Base-by-base conservation (phyloP, 2,797 vertebrate genomes). In the Chelon auratus region DNA sequence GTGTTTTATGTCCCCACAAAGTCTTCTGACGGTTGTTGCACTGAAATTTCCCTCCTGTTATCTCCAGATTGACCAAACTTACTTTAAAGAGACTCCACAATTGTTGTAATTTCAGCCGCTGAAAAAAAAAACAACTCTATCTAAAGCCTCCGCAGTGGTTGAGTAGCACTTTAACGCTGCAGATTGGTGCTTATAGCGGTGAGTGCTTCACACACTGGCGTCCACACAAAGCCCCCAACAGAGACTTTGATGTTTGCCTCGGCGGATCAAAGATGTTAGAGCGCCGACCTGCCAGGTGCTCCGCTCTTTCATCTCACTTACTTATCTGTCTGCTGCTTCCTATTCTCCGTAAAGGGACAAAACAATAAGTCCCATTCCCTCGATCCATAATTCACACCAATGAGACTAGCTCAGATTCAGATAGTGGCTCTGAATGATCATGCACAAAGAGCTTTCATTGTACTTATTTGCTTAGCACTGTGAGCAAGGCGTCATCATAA, bases 221-320 rank as follows among this genome's bases (percentile, higher is more conserved):
- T 81, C 78, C 80, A 48, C 79, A 89, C 89, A 89, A 84, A 92
- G 78, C 80, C 66, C 62, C 87, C 84, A 61, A 71, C 62, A n/a
- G 82, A 75, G 77, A 45, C 88, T 93, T 93, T 93, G 90, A 93
- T 93, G 90, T 89, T 81, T 62, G 63, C 76, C 82, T 87, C 78
- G 5, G 80, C 5, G 81, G 91, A 93, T 93, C 88, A 93, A 92
- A 94, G 90, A 89, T 88, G 87, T 68, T 74, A 36, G 71, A 82
- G 80, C 8, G 15, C 43, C 61, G 86, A 77, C 82, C 81, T 80
- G 82, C 84, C 91, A 89, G 92, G 90, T 93, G 90, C 82, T 15
- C 63, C 3, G 13, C 81, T 75, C 89, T 93, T 92, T 92, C 81
- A 93, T 92, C 87, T 88, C 68, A 63, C 74, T 86, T 82, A 76